Base-by-base conservation (phyloP, 1,140 invertebrate species). In the Lordiphosa mommai region DNA sequence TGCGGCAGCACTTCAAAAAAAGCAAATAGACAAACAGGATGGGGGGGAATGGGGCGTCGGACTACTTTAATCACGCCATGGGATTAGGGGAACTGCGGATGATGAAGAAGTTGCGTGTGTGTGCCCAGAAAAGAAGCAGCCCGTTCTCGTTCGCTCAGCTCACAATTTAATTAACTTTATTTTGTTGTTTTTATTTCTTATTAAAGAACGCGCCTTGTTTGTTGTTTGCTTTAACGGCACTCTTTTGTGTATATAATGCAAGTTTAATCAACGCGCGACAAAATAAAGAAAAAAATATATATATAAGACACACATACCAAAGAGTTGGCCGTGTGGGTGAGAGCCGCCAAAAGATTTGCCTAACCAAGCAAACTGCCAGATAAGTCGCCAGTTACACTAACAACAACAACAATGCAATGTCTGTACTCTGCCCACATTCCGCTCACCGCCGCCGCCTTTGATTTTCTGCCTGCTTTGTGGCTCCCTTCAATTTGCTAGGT, bases 1-100 rank as follows among this genome's bases (percentile, higher is more conserved):
- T 67, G 64, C 53, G 53, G 64, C 61, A 44, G 46, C 49, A 38
- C 69, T 80, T 80, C 76, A 82, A 82, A 82, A 41, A 43, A 33
- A 38, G 48, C 53, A 69, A 50, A 69, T 69, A 69, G 38, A 50
- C 34, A 66, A 66, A 66, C 63, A 58, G 63, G 63, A 57, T 49
- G 48, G 16, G 46, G 23, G 23, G 8, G 34, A n/a, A 14, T 32
- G n/a, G 23, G 20, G 27, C 44, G 61, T 46, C 64, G 76, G 76
- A 84, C 76, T 82, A 76, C 77, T 80, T 80, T 80, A 80, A 80
- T 80, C 76, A 80, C 77, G 76, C 76, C 76, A 80, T 80, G 76
- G 76, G 76, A 80, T 80, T 82, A 82, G 72, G 77, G 74, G 76
- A 43, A 41, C 64, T 47, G 53, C 55, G 57, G 76, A 80, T 80